phyloP scores from a whole-genome alignment of 2,113 vertebrate genomes.

The Talpa occidentalis region DNA sequence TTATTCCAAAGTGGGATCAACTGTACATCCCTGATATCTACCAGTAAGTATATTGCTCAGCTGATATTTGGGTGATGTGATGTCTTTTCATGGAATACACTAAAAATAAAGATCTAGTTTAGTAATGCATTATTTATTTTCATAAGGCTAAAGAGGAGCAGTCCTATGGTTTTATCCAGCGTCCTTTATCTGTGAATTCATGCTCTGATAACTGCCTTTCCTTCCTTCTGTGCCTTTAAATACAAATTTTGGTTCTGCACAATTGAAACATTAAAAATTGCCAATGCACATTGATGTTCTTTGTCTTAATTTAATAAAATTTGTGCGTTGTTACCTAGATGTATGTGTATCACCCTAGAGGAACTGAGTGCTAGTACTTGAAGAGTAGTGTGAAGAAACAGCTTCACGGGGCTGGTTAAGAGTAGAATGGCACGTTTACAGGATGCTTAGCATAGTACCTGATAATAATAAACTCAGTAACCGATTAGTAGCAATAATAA shows the following conservation, averaged over 20 bases:
- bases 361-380: not conserved
- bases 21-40: not conserved
- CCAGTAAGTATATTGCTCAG: slow-evolving; percentile 31
- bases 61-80: slow-evolving; percentile 45
- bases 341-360: not conserved
- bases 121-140: slow-evolving; percentile 54
- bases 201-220: slow-evolving; percentile 70
- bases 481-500: not conserved
- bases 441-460: not conserved
- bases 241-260: slow-evolving; percentile 69
- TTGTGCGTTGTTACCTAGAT: not conserved
- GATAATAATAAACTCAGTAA: not conserved
- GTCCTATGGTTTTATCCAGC: slow-evolving; percentile 15
- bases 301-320: slow-evolving; percentile 52
- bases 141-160: slow-evolving; percentile 43
- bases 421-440: not conserved
- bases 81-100: slow-evolving; percentile 56
- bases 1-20: slow-evolving; percentile 34
- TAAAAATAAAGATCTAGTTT: slow-evolving; percentile 49
- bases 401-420: no score
- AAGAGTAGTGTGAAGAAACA: not conserved
- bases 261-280: slow-evolving; percentile 78
- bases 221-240: slow-evolving; percentile 80
- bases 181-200: slow-evolving; percentile 35
- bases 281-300: slow-evolving; percentile 36